Evolutionary conservation across 2,888 invertebrate species (phyloP).

Genomic region (Sisyra nigra): DNA sequence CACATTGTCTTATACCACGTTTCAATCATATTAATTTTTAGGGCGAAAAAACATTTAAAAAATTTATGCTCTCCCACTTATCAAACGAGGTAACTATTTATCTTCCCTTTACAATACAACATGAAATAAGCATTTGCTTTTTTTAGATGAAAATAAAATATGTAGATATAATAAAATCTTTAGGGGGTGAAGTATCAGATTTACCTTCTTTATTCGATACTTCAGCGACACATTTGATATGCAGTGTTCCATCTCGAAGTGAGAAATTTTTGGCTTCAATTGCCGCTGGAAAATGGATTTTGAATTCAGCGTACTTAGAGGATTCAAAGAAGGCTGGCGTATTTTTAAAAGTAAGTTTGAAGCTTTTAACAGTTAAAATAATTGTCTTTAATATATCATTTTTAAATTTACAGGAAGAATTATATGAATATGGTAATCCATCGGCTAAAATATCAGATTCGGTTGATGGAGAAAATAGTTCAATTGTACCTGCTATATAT

Average conservation of each 20-base stretch:
- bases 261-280: constrained; percentile 79
- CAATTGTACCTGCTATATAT: constrained; percentile 40
- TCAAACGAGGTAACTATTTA: background rate
- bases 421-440: constrained; percentile 75
- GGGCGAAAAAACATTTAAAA: background rate
- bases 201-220: constrained; percentile 36
- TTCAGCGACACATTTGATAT: constrained; percentile 58
- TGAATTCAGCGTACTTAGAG: constrained; percentile 64
- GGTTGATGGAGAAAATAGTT: constrained; percentile 27
- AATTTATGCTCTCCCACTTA: background rate
- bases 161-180: constrained; percentile 33
- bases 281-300: constrained; percentile 78
- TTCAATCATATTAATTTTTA: too few relatives aligned
- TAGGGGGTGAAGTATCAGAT: constrained; percentile 49
- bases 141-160: constrained; percentile 34
- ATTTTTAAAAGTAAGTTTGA: constrained; percentile 50
- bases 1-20: too few relatives aligned
- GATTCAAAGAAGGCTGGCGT: constrained; percentile 40
- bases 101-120: too few relatives aligned
- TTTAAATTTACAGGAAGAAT: constrained; percentile 45
- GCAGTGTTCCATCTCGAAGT: constrained; percentile 52
- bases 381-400: background rate
- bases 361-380: constrained; percentile 17
- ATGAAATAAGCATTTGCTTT: too few relatives aligned
- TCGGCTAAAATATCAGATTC: constrained; percentile 27